Conservation (phyloP, 2,113 vertebrate genomes). For the Lophius piscatorius region DNA sequence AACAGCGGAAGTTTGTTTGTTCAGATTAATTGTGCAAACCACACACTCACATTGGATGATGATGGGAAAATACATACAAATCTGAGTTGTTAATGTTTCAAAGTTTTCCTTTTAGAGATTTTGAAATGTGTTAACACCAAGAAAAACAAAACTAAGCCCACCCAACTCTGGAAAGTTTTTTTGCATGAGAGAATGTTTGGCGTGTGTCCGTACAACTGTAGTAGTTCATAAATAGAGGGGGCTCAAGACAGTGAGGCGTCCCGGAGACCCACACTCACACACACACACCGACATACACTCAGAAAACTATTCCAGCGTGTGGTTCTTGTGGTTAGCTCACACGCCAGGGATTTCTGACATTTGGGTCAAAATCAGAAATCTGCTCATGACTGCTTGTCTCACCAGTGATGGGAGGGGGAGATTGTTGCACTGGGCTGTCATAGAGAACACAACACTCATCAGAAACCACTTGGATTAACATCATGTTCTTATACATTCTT, state of each 20-base stretch:
- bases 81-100: slow-evolving; percentile 66
- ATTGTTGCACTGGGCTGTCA: slow-evolving; percentile 36
- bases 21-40: too few relatives aligned
- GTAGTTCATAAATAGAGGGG: slow-evolving; percentile 49
- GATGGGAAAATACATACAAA: slow-evolving; percentile 56
- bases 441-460: slow-evolving; percentile 21
- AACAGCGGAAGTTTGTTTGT: too few relatives aligned
- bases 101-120: slow-evolving; percentile 47
- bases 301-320: slow-evolving; percentile 42
- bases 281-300: slow-evolving; percentile 42
- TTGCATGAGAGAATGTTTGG: neutral
- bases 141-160: slow-evolving; percentile 74
- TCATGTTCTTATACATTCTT: slow-evolving; percentile 30
- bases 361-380: slow-evolving; percentile 43
- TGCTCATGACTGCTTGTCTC: slow-evolving; percentile 42
- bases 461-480: slow-evolving; percentile 15
- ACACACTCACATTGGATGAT: neutral
- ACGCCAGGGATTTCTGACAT: slow-evolving; percentile 51
- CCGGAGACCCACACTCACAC: slow-evolving; percentile 38
- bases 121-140: slow-evolving; percentile 68
- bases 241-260: slow-evolving; percentile 59
- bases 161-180: slow-evolving; percentile 76
- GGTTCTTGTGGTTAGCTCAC: slow-evolving; percentile 50
- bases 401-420: slow-evolving; percentile 29
- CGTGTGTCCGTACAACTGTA: neutral